Conservation (phyloP, 2,888 invertebrate species). For the Ethmia dodecea region DNA sequence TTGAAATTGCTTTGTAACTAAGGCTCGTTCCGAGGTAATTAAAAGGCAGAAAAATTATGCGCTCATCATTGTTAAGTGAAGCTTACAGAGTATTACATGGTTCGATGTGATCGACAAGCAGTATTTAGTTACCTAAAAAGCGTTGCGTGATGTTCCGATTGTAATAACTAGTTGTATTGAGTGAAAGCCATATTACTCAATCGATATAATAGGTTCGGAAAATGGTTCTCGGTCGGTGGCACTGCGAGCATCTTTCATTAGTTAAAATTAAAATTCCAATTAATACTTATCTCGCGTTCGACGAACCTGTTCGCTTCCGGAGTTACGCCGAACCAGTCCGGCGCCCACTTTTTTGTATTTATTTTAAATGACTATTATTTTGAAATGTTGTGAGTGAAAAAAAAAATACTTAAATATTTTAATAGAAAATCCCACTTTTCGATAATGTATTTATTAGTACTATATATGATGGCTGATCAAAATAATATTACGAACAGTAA, state of each 20-base stretch:
- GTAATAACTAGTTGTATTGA: constrained; percentile 52
- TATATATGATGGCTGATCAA: too few relatives aligned
- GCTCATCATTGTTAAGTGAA: constrained; percentile 15
- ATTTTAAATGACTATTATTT: too few relatives aligned
- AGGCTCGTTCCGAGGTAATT: background rate
- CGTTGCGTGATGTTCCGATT: constrained; percentile 56
- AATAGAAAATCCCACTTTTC: too few relatives aligned
- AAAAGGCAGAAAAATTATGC: constrained; percentile 7
- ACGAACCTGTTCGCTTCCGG: constrained; percentile 71
- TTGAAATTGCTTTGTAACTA: constrained; percentile 3
- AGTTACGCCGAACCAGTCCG: constrained; percentile 63
- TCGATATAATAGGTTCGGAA: constrained; percentile 49
- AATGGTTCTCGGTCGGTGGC: constrained; percentile 32
- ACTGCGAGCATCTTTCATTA: constrained; percentile 49
- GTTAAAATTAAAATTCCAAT: constrained; percentile 64
- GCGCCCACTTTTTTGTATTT: constrained; percentile 41
- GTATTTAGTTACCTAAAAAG: constrained; percentile 55
- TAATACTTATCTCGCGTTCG: constrained; percentile 51
- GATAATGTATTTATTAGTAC: too few relatives aligned
- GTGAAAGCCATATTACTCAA: constrained; percentile 67
- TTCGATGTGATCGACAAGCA: constrained; percentile 35
- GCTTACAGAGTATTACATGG: constrained; percentile 25
- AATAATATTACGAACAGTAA: too few relatives aligned
- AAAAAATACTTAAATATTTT: too few relatives aligned
- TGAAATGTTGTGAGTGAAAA: too few relatives aligned